Conservation (phyloP, 2,113 vertebrate genomes). For the Anthoscopus minutus region DNA sequence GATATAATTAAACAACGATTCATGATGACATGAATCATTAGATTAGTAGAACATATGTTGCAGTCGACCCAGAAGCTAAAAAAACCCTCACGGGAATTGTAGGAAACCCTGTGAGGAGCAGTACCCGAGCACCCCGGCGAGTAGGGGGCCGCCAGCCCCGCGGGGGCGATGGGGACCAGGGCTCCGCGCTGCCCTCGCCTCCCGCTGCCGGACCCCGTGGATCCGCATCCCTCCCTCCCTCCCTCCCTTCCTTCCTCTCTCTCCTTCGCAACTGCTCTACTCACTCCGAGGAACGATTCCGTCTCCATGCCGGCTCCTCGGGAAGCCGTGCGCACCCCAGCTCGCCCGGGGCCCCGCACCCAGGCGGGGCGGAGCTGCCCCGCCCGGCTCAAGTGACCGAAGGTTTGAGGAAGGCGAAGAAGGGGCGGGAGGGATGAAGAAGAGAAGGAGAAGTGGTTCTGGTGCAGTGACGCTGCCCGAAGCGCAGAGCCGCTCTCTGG, state of each 20-base stretch:
- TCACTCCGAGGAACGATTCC: background rate
- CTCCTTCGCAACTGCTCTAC: background rate
- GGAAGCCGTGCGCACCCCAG: background rate
- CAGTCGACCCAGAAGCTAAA: background rate
- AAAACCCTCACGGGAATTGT: fast-evolving
- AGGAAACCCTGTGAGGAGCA: background rate
- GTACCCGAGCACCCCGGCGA: fast-evolving
- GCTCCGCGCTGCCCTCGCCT: background rate
- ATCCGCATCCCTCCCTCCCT: background rate
- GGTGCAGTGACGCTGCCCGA: background rate
- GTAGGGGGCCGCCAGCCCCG: background rate
- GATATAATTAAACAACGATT: fast-evolving
- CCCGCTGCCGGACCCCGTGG: background rate
- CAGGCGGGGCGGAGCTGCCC: background rate
- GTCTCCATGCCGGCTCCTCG: background rate
- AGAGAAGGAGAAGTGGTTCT: background rate
- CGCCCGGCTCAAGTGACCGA: background rate
- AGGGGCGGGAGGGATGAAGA: background rate
- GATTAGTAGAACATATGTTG: background rate
- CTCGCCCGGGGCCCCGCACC: background rate
- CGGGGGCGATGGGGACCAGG: background rate
- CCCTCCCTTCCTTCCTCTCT: background rate
- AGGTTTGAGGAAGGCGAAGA: background rate
- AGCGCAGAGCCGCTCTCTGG: background rate
- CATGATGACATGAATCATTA: background rate